Percentiles rank a stretch among this genome's conserved stretches.
phyloP scores from a whole-genome alignment of 2,113 vertebrate genomes.

The Chloropsis cyanopogon region DNA sequence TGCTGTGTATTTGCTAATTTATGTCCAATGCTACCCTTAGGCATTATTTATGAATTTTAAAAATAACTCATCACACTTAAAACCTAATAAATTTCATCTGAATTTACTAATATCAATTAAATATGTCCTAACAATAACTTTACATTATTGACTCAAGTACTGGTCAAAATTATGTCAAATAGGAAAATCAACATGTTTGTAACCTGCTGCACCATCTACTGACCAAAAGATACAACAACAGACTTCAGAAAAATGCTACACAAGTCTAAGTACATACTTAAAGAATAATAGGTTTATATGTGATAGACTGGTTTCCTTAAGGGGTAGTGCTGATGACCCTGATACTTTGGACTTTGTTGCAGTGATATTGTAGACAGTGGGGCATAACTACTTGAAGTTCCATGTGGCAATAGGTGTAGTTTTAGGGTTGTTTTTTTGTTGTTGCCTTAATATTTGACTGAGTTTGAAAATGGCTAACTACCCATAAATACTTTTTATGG shows the following conservation, averaged over 20 bases:
- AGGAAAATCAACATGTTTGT: background rate
- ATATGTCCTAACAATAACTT: background rate
- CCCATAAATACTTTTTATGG: background rate
- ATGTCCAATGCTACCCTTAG: background rate
- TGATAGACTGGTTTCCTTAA: background rate
- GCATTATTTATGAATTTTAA: background rate
- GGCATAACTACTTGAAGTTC: background rate
- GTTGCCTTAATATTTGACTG: background rate
- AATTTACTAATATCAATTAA: background rate
- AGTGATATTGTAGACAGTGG: background rate
- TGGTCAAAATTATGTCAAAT: background rate
- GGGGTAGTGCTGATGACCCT: background rate
- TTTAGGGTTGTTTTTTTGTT: background rate
- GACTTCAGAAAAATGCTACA: background rate
- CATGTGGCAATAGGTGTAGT: background rate
- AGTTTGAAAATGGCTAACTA: background rate
- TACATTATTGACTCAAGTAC: background rate
- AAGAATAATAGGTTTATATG: background rate
- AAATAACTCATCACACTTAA: background rate
- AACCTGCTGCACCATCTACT: conserved; percentile 42
- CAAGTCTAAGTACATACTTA: background rate
- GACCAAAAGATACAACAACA: conserved; percentile 5
- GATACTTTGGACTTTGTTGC: background rate
- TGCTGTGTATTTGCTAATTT: background rate
- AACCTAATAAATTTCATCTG: background rate